Base-by-base conservation (phyloP, 1,140 invertebrate species). In the Caenorhabditis briggsae region DNA sequence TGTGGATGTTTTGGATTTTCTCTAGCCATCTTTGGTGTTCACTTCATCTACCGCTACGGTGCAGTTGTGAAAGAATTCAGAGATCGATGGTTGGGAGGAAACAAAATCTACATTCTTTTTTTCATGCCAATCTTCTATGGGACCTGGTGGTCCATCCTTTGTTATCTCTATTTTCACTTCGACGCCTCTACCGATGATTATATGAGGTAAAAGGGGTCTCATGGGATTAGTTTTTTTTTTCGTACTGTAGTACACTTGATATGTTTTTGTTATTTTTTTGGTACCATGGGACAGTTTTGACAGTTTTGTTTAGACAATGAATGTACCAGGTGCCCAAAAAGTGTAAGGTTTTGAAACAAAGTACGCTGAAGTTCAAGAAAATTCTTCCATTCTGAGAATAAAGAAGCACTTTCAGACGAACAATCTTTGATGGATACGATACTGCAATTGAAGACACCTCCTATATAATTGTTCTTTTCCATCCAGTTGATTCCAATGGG, bases 121-220 rank as follows among this genome's bases (percentile, higher is more conserved):
- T 70, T 70, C 41, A 70, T 70, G 64, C 64, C 64, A 46, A 70
- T 70, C 8, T 46, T 70, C 41, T 70, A 70, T 46, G 64, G 64
- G 18, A 70, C 64, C 12, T 70, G 64, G 64, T 70, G 64, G 64
- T 70, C 64, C 43, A 20, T 70, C n/a, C 64, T 70, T 18, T 70
- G 64, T 23, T 70, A 70, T 23, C 18, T 70, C 0, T 70, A 70
- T 16, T 70, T 70, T 70, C 64, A 70, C 46, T 70, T 43, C 16
- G 64, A 70, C 18, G 14, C 11, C 18, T 43, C 64, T 5, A 70
- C 64, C 2, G 64, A 70, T 23, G 64, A 70, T 46, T 70, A 70
- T 46, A 70, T 70, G 64, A 70, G 64, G 64, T 70, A 33, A 33
- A 33, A 33, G 33, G 3, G 33, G 33, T 33, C 33, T 33, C 33